Evolutionary conservation across 2,888 invertebrate genomes (phyloP).

Genomic region (Calameuta filiformis): DNA sequence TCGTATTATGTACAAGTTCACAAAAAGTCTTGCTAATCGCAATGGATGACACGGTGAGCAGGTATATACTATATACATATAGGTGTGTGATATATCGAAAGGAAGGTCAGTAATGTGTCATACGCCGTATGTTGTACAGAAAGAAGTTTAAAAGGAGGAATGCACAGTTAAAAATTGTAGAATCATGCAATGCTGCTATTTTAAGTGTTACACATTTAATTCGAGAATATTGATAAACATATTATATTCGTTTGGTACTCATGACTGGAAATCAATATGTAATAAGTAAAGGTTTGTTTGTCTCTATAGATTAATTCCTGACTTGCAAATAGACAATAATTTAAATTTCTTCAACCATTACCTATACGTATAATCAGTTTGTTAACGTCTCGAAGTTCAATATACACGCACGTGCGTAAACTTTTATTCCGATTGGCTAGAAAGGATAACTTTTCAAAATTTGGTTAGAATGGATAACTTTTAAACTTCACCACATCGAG

Average conservation of each 20-base stretch:
- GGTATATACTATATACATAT: not conserved
- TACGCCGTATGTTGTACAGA: not conserved
- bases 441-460: not conserved
- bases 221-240: not conserved
- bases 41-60: not conserved
- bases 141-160: not conserved
- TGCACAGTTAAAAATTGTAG: not conserved
- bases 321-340: not conserved
- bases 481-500: not conserved
- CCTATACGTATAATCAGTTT: not conserved
- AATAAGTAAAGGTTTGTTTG: not conserved
- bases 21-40: constrained; percentile 11
- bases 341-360: not conserved
- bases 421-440: not conserved
- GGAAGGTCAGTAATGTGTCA: not conserved
- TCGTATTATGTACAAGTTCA: constrained; percentile 32
- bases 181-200: not conserved
- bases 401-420: not conserved
- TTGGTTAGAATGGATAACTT: too few species aligned
- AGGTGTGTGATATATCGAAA: not conserved
- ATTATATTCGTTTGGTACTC: not conserved
- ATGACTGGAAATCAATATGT: not conserved
- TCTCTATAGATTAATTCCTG: not conserved
- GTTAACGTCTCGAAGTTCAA: not conserved
- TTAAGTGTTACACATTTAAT: not conserved